These are phyloP conservation scores for Girardinus metallicus DNA, from an alignment of 2,797 vertebrate genomes.

Conservation along the genomic window DNA sequence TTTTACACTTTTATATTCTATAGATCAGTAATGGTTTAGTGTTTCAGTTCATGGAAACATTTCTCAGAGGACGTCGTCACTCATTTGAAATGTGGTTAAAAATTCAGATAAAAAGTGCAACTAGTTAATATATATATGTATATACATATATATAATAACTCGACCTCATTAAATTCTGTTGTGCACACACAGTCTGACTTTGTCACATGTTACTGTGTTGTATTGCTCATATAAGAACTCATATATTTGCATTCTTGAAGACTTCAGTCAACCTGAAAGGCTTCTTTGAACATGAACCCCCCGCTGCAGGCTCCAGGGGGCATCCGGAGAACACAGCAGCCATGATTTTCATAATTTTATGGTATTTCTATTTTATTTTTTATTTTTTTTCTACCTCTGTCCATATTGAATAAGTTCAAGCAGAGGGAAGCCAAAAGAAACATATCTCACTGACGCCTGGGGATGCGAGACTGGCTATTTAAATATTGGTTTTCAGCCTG, in stretches of 20 bases:
- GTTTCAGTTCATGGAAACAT: background rate
- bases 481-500: background rate
- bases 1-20: background rate
- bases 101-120: background rate
- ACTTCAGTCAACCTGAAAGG: background rate
- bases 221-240: too few relatives aligned
- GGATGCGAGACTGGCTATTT: background rate
- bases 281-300: background rate
- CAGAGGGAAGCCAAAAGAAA: slow-evolving; percentile 5
- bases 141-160: background rate
- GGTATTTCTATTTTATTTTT: background rate
- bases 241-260: background rate
- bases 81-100: background rate
- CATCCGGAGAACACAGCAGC: background rate
- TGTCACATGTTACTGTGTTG: background rate
- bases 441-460: background rate
- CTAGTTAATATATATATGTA: background rate
- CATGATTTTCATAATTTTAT: background rate
- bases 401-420: background rate
- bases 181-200: background rate
- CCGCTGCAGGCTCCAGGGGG: background rate
- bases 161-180: background rate
- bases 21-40: background rate
- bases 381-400: background rate
- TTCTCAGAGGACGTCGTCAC: background rate